Evolutionary conservation across 2,797 vertebrate genomes (phyloP), one percentile per base, ranked within the genome.

Genomic region (Melanotaenia trifasciata): DNA sequence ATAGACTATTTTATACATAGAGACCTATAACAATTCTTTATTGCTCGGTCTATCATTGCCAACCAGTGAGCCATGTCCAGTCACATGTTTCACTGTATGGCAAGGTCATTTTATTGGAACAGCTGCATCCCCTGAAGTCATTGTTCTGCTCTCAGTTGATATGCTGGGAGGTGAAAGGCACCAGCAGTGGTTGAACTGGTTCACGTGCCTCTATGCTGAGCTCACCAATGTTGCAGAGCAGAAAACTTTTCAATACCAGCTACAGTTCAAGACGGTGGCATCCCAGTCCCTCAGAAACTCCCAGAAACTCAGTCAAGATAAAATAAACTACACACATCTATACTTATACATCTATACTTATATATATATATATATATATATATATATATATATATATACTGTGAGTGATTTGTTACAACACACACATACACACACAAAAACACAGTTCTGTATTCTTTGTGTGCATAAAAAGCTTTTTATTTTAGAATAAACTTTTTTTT

Each of bases 81-180:
- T 20, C 12, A 22, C 8, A 16, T 18, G 35, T 33, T 40, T 61
- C 59, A 14, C 24, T 70, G 54, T 60, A 58, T 58, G 60, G 24
- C 54, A 59, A 72, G 61, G 54, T 72, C 56, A 58, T 57, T 32
- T 22, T 51, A 58, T 9, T 28, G 56, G 54, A 33, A 22, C 54
- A 38, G 32, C 62, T 38, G 53, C 30, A n/a, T 16, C 6, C 60
- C 28, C 69, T 61, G 51, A 35, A 57, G 59, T 45, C 14, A 2
- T 35, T 45, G 53, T 64, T 50, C 30, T 57, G 20, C 28, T 58
- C 26, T 67, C 38, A 13, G 32, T 64, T 30, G 33, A 58, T 65
- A 24, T 26, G 22, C 12, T 58, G 12, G 16, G 18, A 36, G 22
- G 14, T 58, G 32, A 22, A 72, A 43, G 26, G 38, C 60, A 33